Base-by-base conservation (phyloP, 1,140 invertebrate genomes). In the Drosophila murphyi region DNA sequence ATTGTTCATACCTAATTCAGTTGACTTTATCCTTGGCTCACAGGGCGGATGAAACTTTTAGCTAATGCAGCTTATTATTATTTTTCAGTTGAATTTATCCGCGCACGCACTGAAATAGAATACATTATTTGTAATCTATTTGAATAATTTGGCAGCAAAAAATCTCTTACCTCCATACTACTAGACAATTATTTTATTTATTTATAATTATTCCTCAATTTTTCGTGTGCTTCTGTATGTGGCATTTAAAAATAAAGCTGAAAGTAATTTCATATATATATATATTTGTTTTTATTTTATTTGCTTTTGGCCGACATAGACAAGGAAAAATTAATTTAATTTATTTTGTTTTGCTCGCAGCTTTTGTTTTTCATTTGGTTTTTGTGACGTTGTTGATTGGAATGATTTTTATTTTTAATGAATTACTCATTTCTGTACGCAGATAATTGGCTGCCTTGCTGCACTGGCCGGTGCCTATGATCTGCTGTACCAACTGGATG, bases 181-280 rank as follows among this genome's bases (percentile, higher is more conserved):
- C 82, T 79, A 87, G 82, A 86, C 82, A 87, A 78, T 88, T 80
- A 82, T 57, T 83, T 72, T 65, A 65, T 48, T 47, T 63, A 65
- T 72, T 65, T 61, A 67, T 78, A 74, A 74, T 74, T 74, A 74
- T 74, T 62, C 57, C 51, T 54, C 65, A 34, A 55, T 45, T 59
- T 64, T 60, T 67, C 29, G 69, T 37, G 35, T 55, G 7, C 61
- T 39, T 54, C 12, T 50, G 35, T 50, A 29, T 59, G 29, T 50
- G 70, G 34, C 67, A 70, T 87, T 88, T 82, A 88, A 73, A 88
- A 87, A 87, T 88, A 88, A 76, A 88, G 64, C 39, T 59, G 32
- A 78, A 78, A 87, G 83, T 88, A 87, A 88, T 87, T 79, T 69
- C 81, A 82, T 82, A 67, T 65, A 72, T 81, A 72, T 81, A 72